Conservation (phyloP, 2,113 vertebrate species). For the Psittacula cyanocephala region DNA sequence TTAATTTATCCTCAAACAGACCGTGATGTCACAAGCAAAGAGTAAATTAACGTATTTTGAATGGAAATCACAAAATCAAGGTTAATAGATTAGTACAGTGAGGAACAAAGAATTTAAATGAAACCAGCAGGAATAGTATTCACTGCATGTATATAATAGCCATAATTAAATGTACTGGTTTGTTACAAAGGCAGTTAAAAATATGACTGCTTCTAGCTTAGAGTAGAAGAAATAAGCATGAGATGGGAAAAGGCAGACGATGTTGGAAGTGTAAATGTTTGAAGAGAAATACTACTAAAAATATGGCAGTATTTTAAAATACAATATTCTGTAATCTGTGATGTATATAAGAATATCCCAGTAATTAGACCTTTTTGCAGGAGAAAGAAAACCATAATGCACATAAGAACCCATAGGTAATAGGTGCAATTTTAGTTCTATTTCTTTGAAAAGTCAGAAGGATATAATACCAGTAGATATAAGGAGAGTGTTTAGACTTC, state of each 20-base stretch:
- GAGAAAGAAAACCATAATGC: neutral
- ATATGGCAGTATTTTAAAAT: neutral
- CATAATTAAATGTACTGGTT: constrained; percentile 39
- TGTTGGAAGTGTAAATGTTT: neutral
- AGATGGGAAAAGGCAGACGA: neutral
- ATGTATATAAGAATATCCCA: neutral
- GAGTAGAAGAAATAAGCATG: neutral
- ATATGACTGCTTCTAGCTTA: neutral
- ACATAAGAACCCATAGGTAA: neutral
- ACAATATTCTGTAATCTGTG: neutral
- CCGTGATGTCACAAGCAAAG: neutral
- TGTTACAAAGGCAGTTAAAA: constrained; percentile 1
- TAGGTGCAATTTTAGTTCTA: neutral
- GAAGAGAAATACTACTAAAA: neutral
- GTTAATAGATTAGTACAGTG: constrained; percentile 20
- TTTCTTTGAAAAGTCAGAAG: neutral
- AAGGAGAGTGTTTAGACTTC: neutral
- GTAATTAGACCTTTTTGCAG: neutral
- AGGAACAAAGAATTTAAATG: constrained; percentile 28
- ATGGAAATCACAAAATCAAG: constrained; percentile 37
- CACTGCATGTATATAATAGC: neutral
- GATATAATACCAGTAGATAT: neutral
- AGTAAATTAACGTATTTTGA: constrained; percentile 18
- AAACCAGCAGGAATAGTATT: constrained; percentile 18
- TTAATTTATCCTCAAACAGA: constrained; percentile 11